Evolutionary conservation across 2,888 invertebrate genomes (phyloP), one percentile per base, ranked within the genome.

Genomic region (Hypomecis atomaria): DNA sequence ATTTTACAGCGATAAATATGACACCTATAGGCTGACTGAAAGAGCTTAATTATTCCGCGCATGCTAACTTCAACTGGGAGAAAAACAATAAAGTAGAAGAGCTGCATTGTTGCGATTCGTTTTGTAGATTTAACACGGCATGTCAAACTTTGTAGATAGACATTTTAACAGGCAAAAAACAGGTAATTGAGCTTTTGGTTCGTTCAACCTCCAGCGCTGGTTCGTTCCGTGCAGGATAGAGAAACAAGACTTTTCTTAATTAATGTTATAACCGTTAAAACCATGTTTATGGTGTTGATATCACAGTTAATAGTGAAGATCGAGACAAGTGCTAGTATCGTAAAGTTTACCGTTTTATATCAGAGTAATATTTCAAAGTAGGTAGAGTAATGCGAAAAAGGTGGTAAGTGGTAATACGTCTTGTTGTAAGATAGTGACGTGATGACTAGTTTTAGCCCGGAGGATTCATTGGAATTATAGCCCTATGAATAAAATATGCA

Each of bases 91-190:
- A 67, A 62, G 54, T 47, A 59, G 50, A 60, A 63, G 72, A 71
- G 76, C 72, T 73, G 72, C 74, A 76, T 76, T 77, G 72, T 72
- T 49, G 61, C 71, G 70, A 84, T 84, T 85, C 79, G 83, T 83
- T 85, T 75, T 77, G 74, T 77, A 74, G 77, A 86, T 85, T 86
- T 84, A 78, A 84, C 83, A 84, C 83, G 82, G 78, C 74, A 62
- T 79, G 76, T 74, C 72, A 75, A 81, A 75, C 72, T 71, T 78
- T 49, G 71, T 71, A 74, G 72, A 75, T 70, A 72, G 73, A 65
- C 73, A 75, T 71, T 70, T 67, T 67, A 65, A 66, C 70, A 78
- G 64, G 76, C 76, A 78, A 76, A 79, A 78, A 80, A 76, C 70
- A 59, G 66, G 65, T 78, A 79, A 79, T 77, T 76, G 76, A 75